Evolutionary conservation across 2,113 vertebrate species (phyloP).

Genomic region (Cyanistes caeruleus): DNA sequence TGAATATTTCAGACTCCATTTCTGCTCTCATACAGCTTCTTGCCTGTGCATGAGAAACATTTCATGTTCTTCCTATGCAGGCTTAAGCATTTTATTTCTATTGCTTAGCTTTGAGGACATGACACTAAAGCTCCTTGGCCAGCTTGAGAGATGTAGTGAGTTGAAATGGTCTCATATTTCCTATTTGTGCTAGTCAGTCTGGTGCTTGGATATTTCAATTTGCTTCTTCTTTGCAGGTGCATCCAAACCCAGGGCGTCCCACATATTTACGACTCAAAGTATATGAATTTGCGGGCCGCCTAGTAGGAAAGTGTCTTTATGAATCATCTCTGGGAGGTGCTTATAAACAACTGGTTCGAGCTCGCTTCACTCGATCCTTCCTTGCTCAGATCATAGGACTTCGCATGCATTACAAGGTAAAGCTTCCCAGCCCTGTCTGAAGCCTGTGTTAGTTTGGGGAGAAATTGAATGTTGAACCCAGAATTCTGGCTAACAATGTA

Average conservation of each 20-base stretch:
- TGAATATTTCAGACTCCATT: neutral
- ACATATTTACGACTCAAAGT: constrained; percentile 88
- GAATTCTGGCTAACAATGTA: neutral
- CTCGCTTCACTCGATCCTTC: constrained; percentile 96
- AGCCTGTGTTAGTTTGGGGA: neutral
- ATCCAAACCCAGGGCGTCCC: constrained; percentile 90
- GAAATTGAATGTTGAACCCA: neutral
- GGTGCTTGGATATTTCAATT: neutral
- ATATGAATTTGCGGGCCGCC: constrained; percentile 93
- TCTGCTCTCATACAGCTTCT: neutral
- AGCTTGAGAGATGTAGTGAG: neutral
- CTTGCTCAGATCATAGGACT: constrained; percentile 98
- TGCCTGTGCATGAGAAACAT: neutral
- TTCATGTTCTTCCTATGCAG: neutral
- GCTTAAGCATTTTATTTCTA: neutral
- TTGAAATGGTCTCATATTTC: neutral
- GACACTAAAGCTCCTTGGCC: neutral
- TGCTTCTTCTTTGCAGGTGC: constrained; percentile 81
- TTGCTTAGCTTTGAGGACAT: neutral
- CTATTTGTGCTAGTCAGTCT: neutral
- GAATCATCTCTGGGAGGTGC: constrained; percentile 93
- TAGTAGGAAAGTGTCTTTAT: constrained; percentile 98
- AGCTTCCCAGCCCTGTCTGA: neutral
- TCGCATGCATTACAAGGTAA: constrained; percentile 98
- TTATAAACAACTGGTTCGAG: constrained; percentile 94